Percentiles rank a stretch among this genome's conserved stretches.
These are phyloP conservation scores for Morelia viridis DNA, from an alignment of 2,797 vertebrate species.

Conservation along the genomic window DNA sequence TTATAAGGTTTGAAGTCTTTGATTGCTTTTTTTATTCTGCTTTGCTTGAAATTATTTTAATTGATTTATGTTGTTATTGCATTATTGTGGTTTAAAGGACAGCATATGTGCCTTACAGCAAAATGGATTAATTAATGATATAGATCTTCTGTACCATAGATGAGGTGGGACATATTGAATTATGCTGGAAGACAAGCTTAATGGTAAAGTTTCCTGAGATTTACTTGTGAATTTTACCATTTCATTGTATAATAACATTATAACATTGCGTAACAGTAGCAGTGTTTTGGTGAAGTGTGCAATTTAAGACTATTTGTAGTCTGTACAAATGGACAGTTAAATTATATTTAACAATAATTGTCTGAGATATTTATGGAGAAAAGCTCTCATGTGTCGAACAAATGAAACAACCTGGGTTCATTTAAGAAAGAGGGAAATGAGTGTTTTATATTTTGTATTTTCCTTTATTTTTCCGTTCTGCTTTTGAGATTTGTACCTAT, in stretches of 20 bases:
- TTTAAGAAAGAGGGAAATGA: slow-evolving; percentile 7
- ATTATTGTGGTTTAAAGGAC: not conserved
- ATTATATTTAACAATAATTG: not conserved
- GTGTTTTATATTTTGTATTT: accelerated
- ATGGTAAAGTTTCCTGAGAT: not conserved
- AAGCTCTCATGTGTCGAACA: slow-evolving; percentile 25
- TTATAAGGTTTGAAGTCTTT: not conserved
- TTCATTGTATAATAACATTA: no score
- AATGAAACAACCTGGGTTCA: slow-evolving; percentile 35
- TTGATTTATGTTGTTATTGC: not conserved
- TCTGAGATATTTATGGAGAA: not conserved
- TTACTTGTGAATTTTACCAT: not conserved
- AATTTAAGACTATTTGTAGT: not conserved
- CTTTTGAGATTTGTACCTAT: not conserved
- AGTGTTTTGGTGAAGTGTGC: not conserved
- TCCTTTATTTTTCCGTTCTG: not conserved
- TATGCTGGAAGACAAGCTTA: not conserved
- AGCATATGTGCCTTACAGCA: not conserved
- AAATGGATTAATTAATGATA: not conserved
- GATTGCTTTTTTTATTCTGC: not conserved
- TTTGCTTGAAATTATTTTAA: not conserved
- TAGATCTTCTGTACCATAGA: not conserved
- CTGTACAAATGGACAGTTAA: not conserved
- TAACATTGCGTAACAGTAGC: not conserved
- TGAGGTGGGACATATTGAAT: no score